phyloP scores from a whole-genome alignment of 2,797 vertebrate genomes.

The Siniperca scherzeri region DNA sequence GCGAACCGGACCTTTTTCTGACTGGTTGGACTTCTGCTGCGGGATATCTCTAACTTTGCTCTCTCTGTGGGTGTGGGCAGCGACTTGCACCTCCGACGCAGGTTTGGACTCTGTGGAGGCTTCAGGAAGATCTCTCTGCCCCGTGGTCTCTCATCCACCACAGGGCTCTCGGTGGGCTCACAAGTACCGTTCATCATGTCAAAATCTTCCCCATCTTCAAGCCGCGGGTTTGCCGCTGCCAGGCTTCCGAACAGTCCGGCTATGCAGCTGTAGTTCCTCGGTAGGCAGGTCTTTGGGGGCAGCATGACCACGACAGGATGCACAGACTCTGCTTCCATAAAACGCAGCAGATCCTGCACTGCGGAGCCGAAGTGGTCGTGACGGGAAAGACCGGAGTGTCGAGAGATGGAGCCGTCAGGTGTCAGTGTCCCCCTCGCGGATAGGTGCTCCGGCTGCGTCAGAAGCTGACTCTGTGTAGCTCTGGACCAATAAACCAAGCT shows the following conservation, averaged over 20 bases:
- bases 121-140: slow-evolving; percentile 86
- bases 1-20: slow-evolving; percentile 94
- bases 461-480: slow-evolving; percentile 56
- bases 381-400: slow-evolving; percentile 41
- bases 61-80: slow-evolving; percentile 90
- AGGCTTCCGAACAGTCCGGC: slow-evolving; percentile 91
- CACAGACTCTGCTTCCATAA: slow-evolving; percentile 85
- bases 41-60: slow-evolving; percentile 86
- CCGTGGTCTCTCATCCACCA: slow-evolving; percentile 86
- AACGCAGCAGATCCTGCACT: slow-evolving; percentile 65
- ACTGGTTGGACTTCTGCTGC: slow-evolving; percentile 87
- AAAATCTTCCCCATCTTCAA: slow-evolving; percentile 84
- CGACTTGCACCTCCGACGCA: slow-evolving; percentile 92
- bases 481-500: slow-evolving; percentile 70
- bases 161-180: slow-evolving; percentile 77
- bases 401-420: slow-evolving; percentile 69
- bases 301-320: slow-evolving; percentile 84
- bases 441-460: slow-evolving; percentile 76
- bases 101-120: slow-evolving; percentile 88
- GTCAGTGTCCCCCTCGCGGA: slow-evolving; percentile 61
- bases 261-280: slow-evolving; percentile 95
- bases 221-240: slow-evolving; percentile 82
- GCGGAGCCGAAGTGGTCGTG: slow-evolving; percentile 66
- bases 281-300: slow-evolving; percentile 91
- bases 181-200: slow-evolving; percentile 78